Base-by-base conservation (phyloP, 2,797 vertebrate genomes). In the Apodemus agrarius region DNA sequence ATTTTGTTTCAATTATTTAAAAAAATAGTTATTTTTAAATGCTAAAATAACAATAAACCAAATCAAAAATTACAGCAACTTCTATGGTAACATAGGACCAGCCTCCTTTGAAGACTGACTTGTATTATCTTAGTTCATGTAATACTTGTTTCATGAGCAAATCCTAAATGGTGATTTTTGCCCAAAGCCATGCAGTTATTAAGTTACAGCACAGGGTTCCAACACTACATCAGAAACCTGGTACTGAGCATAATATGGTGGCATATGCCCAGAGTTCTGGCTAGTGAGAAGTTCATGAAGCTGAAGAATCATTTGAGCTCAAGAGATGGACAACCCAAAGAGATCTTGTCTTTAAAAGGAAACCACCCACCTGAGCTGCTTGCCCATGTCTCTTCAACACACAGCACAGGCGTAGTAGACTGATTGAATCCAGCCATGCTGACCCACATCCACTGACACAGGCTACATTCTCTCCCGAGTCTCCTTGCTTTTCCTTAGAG, bases 401-500 rank as follows among this genome's bases (percentile, higher is more conserved):
- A 12, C 65, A 67, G 21, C 31, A 19, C 31, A 82, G 37, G 24
- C 2, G 3, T 34, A 29, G 8, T 40, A 29, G 8, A 19, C 59
- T 8, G 0, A 34, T 0, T 61, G 79, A 37, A 65, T 12, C 10
- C 21, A 26, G 29, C 11, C 43, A 10, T 8, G 7, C 3, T 37
- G 29, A 72, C 46, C 29, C 88, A 83, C 11, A 14, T n/a, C 43
- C 67, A 16, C 17, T 63, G 29, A 17, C 22, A 19, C 59, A 3
- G 59, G 21, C 49, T 74, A 6, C 63, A 21, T 80, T 65, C 6
- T 52, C 82, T 57, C 57, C 19, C 52, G 10, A 40, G 7, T 94
- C 49, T 79, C 17, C 37, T 82, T 79, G n/a, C 61, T 89, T 94
- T 63, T 63, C 74, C 26, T 87, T 78, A 80, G 34, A 72, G 10